phyloP scores from a whole-genome alignment of 2,797 vertebrate species.

The Hippoglossus hippoglossus region DNA sequence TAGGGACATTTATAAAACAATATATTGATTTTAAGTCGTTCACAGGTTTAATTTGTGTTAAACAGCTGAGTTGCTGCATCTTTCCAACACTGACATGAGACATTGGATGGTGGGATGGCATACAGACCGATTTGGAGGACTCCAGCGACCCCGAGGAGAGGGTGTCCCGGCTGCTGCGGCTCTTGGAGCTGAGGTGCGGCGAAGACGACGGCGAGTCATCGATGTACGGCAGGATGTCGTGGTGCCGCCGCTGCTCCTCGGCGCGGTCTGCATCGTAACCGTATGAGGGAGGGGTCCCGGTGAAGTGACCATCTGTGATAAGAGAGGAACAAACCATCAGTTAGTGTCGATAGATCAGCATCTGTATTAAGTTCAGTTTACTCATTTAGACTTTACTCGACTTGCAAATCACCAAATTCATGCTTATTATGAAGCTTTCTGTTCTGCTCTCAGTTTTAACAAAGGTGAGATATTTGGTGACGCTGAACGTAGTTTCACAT shows the following conservation, averaged over 20 bases:
- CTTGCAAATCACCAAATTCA: too few species aligned
- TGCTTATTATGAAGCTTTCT: too few species aligned
- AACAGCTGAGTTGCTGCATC: too few species aligned
- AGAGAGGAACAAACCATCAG: conserved; percentile 8
- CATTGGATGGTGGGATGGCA: not conserved
- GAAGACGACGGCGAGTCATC: conserved; percentile 97
- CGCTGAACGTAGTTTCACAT: too few species aligned
- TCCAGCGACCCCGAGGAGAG: conserved; percentile 91
- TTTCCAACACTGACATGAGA: not conserved
- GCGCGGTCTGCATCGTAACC: conserved; percentile 89
- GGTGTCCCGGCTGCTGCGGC: conserved; percentile 90
- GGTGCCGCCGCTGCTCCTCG: conserved; percentile 91
- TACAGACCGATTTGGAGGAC: conserved; percentile 93
- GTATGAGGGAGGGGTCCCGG: conserved; percentile 89
- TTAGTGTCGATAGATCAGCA: not conserved
- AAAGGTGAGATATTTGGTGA: too few species aligned
- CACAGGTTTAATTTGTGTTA: too few species aligned
- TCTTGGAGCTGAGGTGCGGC: conserved; percentile 94
- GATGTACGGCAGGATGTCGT: conserved; percentile 95
- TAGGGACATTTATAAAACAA: too few species aligned
- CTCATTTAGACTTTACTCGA: too few species aligned
- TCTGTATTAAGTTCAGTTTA: too few species aligned
- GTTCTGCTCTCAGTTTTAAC: too few species aligned
- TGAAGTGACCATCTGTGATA: conserved; percentile 86
- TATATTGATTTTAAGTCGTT: too few species aligned